phyloP scores from a whole-genome alignment of 1,140 invertebrate genomes.

The Ips typographus region DNA sequence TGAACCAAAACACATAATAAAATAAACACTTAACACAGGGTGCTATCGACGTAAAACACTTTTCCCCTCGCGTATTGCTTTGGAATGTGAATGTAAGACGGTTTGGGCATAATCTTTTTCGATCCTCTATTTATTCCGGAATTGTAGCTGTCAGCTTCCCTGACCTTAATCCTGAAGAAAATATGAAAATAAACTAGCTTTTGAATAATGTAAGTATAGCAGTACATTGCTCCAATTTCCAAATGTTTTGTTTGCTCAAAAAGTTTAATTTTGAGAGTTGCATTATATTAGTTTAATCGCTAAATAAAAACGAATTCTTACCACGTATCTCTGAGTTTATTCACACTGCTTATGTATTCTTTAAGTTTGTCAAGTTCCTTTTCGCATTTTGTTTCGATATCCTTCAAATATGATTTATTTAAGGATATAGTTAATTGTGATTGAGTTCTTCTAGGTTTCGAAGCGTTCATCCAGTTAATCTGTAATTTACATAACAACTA shows the following conservation, averaged over 20 bases:
- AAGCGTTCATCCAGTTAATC: no score
- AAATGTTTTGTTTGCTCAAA: no score
- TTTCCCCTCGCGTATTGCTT: conserved; percentile 1
- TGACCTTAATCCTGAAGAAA: conserved; percentile 2
- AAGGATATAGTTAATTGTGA: background rate
- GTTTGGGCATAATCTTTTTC: background rate
- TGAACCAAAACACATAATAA: no score
- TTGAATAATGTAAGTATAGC: background rate
- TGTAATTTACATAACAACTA: no score
- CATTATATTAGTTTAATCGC: no score
- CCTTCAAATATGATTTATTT: conserved; percentile 4
- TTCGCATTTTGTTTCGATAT: background rate
- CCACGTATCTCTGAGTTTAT: background rate
- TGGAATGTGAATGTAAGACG: background rate
- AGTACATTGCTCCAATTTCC: no score
- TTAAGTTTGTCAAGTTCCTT: background rate
- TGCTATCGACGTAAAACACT: conserved; percentile 11
- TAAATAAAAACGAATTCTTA: background rate
- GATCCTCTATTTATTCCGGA: background rate
- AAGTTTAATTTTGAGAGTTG: no score
- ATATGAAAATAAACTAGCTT: background rate
- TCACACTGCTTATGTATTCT: background rate
- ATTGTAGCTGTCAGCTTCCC: background rate
- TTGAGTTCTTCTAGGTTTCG: no score
- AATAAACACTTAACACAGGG: background rate